Evolutionary conservation across 2,888 invertebrate genomes (phyloP).

Genomic region (Adelognathus sp.): DNA sequence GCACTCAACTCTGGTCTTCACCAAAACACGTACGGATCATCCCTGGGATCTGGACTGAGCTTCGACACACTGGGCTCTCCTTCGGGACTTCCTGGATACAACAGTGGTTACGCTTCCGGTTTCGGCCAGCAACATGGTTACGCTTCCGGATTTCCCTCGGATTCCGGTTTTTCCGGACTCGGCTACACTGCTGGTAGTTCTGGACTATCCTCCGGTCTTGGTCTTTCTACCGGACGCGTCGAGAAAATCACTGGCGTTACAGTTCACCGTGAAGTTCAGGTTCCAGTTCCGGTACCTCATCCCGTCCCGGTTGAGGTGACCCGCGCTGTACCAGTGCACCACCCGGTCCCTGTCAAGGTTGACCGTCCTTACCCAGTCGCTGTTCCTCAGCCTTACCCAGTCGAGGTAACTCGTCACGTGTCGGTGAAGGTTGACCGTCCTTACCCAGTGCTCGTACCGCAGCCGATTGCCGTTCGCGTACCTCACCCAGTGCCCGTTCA

Average conservation of each 20-base stretch:
- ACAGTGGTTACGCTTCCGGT: conserved; percentile 14
- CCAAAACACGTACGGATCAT: conserved; percentile 16
- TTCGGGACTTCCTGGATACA: conserved; percentile 19
- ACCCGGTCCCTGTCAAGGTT: conserved; percentile 66
- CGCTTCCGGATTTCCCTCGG: conserved; percentile 47
- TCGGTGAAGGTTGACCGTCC: conserved; percentile 68
- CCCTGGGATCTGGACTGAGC: conserved; percentile 17
- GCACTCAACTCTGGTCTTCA: conserved; percentile 26
- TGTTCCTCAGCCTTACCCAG: conserved; percentile 66
- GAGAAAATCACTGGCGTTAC: conserved; percentile 65
- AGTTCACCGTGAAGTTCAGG: conserved; percentile 67
- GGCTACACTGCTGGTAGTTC: neutral
- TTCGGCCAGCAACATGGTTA: conserved; percentile 26
- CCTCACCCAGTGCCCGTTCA: conserved; percentile 68
- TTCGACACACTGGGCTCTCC: conserved; percentile 18
- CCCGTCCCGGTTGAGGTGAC: conserved; percentile 68
- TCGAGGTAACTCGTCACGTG: conserved; percentile 66
- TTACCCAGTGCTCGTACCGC: conserved; percentile 65
- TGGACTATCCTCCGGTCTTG: too few species aligned
- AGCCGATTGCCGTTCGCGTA: conserved; percentile 62
- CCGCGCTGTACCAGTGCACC: conserved; percentile 65
- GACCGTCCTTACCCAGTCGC: conserved; percentile 67
- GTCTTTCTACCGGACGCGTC: too few species aligned
- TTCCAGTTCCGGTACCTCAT: conserved; percentile 65
- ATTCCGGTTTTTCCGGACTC: conserved; percentile 31